Base-by-base conservation (phyloP, 2,888 invertebrate genomes). In the Branchipolynoe longqiensis region DNA sequence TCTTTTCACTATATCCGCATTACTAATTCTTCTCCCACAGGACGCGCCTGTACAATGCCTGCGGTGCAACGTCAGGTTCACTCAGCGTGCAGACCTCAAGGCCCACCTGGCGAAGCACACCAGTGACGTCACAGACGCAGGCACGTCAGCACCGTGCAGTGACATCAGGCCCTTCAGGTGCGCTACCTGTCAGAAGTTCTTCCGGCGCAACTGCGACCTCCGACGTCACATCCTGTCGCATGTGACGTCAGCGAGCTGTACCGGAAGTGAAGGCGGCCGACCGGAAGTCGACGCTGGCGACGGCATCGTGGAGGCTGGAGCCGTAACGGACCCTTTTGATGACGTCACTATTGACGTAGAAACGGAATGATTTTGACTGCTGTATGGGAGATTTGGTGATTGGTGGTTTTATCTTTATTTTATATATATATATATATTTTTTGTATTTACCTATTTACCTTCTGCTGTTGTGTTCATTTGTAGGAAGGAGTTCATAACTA, bases 11-110 rank as follows among this genome's bases (percentile, higher is more conserved):
- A 48, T 12, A 48, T 48, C 48, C 48, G 18, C 18, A 48, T 48
- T 48, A 18, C 48, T 48, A 12, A 48, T 48, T 48, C 48, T 48
- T 48, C 48, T 48, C 25, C 33, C 38, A 1, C 85, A 98, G 93
- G 97, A 98, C 93, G 97, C 97, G 0, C 98, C 98, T 0, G 98
- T 98, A 94, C 98, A 98, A 93, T 98, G 98, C 92, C 97, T 97
- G 0, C 97, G 97, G 0, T 98, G 98, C 94, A 96, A 96, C 92
- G 95, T 97, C 90, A 97, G 97, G 93, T 98, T 98, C 94, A 98
- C 98, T 95, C 98, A 98, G 95, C 95, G 98, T 87, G 97, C 97
- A 85, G 98, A 98, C 93, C 95, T 98, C 89, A 98, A 98, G 95
- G 98, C 98, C 0, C 98, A 98, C 93, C 95, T 98, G 38, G 95